These are phyloP conservation scores for Steinernema carpocapsae DNA, from an alignment of 2,888 invertebrate species.

Conservation along the genomic window DNA sequence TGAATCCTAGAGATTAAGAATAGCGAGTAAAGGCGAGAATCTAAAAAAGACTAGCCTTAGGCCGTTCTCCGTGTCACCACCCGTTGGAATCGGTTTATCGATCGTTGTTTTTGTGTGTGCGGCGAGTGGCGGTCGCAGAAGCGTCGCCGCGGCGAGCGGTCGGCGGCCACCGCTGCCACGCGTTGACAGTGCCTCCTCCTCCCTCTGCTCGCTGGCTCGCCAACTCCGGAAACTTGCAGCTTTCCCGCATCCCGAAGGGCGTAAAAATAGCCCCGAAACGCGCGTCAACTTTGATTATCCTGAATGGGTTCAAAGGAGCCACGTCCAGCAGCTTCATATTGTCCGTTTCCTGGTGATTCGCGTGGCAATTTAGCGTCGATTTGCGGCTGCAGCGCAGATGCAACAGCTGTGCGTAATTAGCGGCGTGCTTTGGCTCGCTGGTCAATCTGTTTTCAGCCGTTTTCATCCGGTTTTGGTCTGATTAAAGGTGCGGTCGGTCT, in stretches of 20 bases:
- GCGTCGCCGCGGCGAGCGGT: neutral
- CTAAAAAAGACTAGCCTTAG: neutral
- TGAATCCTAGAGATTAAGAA: neutral
- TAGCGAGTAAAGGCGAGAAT: neutral
- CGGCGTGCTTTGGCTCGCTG: neutral
- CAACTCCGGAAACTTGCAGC: neutral
- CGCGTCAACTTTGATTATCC: slow-evolving; percentile 5
- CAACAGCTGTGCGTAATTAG: slow-evolving; percentile 5
- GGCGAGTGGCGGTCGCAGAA: neutral
- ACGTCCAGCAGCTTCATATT: neutral
- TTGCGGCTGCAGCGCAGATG: too few species aligned
- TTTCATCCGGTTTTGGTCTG: neutral
- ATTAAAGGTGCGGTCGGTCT: neutral
- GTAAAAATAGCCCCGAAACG: neutral
- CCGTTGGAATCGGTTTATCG: slow-evolving; percentile 22
- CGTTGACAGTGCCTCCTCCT: slow-evolving; percentile 21
- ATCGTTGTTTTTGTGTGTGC: slow-evolving; percentile 28
- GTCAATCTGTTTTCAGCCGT: neutral
- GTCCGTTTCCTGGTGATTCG: slow-evolving; percentile 1
- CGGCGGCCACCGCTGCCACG: slow-evolving; percentile 18
- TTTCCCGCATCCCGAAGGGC: neutral
- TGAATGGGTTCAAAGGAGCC: neutral
- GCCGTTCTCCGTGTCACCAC: slow-evolving; percentile 3
- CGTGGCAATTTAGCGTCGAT: neutral
- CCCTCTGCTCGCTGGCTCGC: neutral